Conservation (phyloP, 2,888 invertebrate species). For the Hemicrepidius hirtus region DNA sequence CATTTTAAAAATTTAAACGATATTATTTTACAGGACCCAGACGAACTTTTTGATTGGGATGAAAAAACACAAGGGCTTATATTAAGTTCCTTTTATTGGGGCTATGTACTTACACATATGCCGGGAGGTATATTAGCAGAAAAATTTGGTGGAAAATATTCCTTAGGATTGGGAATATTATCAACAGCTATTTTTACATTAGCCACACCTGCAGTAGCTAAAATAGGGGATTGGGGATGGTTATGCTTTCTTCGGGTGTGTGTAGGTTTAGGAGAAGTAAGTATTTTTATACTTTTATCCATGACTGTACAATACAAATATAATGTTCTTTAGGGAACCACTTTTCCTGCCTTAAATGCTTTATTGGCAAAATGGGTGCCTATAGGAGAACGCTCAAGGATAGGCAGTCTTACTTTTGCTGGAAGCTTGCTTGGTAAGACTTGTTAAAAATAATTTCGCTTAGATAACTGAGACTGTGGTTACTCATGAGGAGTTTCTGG, state of each 20-base stretch:
- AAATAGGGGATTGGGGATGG: constrained; percentile 78
- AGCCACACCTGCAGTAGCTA: constrained; percentile 85
- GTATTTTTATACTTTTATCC: constrained; percentile 66
- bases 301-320: too few species aligned
- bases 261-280: constrained; percentile 77
- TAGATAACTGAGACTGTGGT: too few species aligned
- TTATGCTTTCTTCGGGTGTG: constrained; percentile 83
- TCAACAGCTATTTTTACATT: constrained; percentile 89
- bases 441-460: neutral
- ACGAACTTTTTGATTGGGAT: constrained; percentile 78
- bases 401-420: constrained; percentile 77
- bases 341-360: constrained; percentile 78
- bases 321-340: constrained; percentile 72
- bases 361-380: constrained; percentile 78
- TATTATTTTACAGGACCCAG: constrained; percentile 20
- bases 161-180: constrained; percentile 87
- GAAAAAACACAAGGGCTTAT: constrained; percentile 83
- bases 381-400: constrained; percentile 74
- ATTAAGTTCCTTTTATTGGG: constrained; percentile 89
- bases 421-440: constrained; percentile 75
- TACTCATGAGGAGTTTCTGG: too few species aligned
- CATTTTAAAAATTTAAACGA: neutral
- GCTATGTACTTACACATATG: constrained; percentile 87
- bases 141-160: constrained; percentile 89
- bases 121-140: constrained; percentile 89